phyloP scores from a whole-genome alignment of 1,140 invertebrate species.

The Dendroctonus valens region DNA sequence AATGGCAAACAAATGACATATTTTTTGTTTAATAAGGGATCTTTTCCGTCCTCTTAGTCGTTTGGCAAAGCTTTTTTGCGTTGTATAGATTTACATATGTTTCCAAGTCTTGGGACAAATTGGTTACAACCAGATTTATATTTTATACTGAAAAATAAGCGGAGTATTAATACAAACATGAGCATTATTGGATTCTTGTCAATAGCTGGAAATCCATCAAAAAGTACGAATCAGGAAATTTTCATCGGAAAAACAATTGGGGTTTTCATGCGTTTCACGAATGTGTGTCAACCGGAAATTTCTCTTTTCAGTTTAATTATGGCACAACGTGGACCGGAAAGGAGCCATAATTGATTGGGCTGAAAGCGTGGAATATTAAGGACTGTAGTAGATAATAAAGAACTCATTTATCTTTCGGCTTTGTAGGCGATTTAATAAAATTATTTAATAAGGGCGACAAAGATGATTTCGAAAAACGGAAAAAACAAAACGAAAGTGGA shows the following conservation, averaged over 20 bases:
- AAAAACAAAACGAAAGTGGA: too few species aligned
- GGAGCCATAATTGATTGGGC: neutral
- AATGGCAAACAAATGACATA: too few species aligned
- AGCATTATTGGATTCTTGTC: constrained; percentile 5
- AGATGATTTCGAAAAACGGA: too few species aligned
- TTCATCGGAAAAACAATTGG: constrained; percentile 11
- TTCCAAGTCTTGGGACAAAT: neutral
- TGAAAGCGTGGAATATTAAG: neutral
- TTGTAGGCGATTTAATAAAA: neutral
- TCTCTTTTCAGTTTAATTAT: constrained; percentile 11
- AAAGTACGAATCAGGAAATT: neutral
- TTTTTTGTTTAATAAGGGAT: too few species aligned
- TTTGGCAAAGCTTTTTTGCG: too few species aligned
- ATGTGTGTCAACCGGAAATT: constrained; percentile 9
- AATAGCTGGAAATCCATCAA: constrained; percentile 6
- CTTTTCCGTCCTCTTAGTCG: too few species aligned
- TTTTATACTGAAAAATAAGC: neutral
- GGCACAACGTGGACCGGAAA: neutral
- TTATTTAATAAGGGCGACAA: neutral
- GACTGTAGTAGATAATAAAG: neutral
- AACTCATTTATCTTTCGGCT: constrained; percentile 4
- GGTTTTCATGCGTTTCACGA: constrained; percentile 1
- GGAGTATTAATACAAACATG: constrained; percentile 6
- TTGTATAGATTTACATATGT: too few species aligned
- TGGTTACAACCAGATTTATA: neutral